Conservation (phyloP, 2,888 invertebrate genomes). For the Halocaridina rubra region DNA sequence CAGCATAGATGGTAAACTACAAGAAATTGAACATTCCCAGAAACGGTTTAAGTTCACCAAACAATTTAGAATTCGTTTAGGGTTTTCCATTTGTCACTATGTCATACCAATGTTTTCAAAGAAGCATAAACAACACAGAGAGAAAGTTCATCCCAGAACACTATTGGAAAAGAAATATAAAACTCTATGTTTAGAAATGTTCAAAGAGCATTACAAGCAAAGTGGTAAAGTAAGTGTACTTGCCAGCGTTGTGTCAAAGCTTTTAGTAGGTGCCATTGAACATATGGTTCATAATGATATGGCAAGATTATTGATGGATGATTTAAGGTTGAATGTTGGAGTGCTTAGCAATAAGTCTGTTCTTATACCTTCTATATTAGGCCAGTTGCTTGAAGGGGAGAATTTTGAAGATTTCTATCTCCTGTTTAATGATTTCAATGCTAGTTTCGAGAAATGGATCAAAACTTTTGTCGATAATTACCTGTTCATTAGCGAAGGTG, state of each 20-base stretch:
- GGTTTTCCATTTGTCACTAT: neutral
- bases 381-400: neutral
- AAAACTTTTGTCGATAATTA: neutral
- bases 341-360: neutral
- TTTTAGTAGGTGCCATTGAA: neutral
- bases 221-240: neutral
- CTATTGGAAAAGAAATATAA: neutral
- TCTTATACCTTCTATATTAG: neutral
- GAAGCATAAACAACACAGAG: neutral
- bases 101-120: neutral
- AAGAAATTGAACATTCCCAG: neutral
- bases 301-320: neutral
- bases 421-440: neutral
- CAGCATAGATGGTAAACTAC: neutral
- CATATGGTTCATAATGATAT: neutral
- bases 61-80: neutral
- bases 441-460: neutral
- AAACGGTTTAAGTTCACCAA: neutral
- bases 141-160: neutral
- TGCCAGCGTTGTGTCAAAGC: neutral
- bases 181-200: neutral
- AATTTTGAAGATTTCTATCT: neutral
- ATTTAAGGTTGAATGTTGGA: neutral
- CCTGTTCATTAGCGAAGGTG: neutral
- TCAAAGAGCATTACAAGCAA: neutral